Base-by-base conservation (phyloP, 1,140 invertebrate species). In the Mya arenaria region DNA sequence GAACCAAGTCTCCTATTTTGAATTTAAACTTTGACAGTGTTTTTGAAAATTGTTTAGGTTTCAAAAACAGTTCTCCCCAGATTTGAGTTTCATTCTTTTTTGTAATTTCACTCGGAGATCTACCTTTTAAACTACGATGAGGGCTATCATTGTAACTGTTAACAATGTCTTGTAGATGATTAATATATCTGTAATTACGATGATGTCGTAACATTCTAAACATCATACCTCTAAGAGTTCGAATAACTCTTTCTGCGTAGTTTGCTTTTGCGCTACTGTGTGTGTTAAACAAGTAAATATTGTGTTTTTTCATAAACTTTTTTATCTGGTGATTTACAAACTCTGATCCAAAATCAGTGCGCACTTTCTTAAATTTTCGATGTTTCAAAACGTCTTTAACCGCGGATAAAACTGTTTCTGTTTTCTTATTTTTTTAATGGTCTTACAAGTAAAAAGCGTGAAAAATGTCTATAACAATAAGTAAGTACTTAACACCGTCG, bases 111-210 rank as follows among this genome's bases (percentile, higher is more conserved):
- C n/a, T n/a, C n/a, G n/a, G n/a, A n/a, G n/a, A n/a, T n/a, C n/a
- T n/a, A n/a, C n/a, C n/a, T n/a, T n/a, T n/a, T n/a, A n/a, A n/a
- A n/a, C n/a, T n/a, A n/a, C n/a, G n/a, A n/a, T n/a, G n/a, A n/a
- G n/a, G n/a, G n/a, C n/a, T n/a, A n/a, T 48, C 41, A 34, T 84
- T 78, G n/a, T 78, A 84, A 44, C 41, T 84, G 17, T 60, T 37
- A 0, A 77, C 82, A 1, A 84, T 34, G 23, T 39, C 23, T 23
- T 82, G 71, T 41, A 82, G 32, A 32, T 66, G 1, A 41, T 82
- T 71, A 25, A 82, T 55, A 41, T 73, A 74, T 69, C 73, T 77
- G 41, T 77, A 75, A 65, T 25, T 65, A 25, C 62, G 73, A 4
- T 77, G 4, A 34, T 77, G 73, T 65, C 62, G 60, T 32, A 77